Evolutionary conservation across 2,797 vertebrate species (phyloP).

Genomic region (Sarcoramphus papa): DNA sequence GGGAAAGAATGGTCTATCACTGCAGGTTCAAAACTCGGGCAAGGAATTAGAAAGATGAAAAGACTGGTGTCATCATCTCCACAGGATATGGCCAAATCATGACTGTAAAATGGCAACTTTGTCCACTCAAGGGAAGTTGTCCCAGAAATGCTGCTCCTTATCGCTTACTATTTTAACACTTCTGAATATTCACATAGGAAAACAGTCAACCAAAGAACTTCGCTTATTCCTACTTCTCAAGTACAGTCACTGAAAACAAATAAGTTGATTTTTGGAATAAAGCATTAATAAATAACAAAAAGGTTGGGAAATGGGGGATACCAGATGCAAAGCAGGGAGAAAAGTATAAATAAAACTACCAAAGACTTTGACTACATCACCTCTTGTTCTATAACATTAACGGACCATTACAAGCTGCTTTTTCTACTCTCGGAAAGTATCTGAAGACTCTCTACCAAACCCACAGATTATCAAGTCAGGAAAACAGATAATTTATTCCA

Average conservation of each 20-base stretch:
- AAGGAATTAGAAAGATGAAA: background rate
- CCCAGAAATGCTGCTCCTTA: background rate
- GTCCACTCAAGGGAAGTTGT: no score
- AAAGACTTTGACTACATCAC: background rate
- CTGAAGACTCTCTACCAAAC: background rate
- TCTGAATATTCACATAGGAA: background rate
- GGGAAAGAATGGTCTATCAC: background rate
- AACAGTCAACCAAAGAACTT: background rate
- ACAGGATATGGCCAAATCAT: background rate
- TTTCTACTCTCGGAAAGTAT: background rate
- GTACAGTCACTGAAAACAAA: background rate
- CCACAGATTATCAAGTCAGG: background rate
- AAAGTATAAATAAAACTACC: background rate
- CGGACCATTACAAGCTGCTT: background rate
- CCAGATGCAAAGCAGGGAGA: background rate
- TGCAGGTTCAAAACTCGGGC: background rate
- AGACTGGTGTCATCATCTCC: background rate
- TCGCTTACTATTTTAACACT: background rate
- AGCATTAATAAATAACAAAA: background rate
- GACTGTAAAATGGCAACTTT: background rate
- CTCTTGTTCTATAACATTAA: background rate
- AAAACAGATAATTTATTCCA: background rate
- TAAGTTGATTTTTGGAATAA: background rate
- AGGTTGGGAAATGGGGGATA: background rate
- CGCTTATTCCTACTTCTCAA: background rate